Evolutionary conservation across 2,888 invertebrate species (phyloP).

Genomic region (Phalangium opilio): DNA sequence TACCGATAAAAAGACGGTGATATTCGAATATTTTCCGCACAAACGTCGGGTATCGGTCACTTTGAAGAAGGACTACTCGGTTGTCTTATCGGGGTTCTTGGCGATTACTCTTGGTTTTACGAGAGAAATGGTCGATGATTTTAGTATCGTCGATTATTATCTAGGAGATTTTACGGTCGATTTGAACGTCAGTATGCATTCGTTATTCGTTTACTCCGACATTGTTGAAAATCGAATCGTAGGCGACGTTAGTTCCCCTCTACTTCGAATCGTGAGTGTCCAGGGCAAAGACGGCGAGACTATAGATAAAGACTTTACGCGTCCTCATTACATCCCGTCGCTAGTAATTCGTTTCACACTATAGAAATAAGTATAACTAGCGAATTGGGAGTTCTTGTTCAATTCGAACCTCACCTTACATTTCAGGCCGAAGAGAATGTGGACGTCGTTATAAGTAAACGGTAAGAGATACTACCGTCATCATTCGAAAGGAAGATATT

Average conservation of each 20-base stretch:
- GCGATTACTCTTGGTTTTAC: too few species aligned
- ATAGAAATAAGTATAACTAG: conserved; percentile 4
- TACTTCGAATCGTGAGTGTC: conserved; percentile 22
- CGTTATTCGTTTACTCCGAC: conserved; percentile 21
- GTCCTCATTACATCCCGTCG: conserved; percentile 6
- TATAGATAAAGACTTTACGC: neutral
- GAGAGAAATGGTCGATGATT: too few species aligned
- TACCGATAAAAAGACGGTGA: too few species aligned
- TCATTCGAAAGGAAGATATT: too few species aligned
- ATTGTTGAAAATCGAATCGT: conserved; percentile 19
- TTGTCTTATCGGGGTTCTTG: too few species aligned
- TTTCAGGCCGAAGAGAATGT: conserved; percentile 4
- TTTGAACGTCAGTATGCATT: neutral
- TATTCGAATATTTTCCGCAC: too few species aligned
- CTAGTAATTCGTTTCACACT: conserved; percentile 4
- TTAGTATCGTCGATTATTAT: too few species aligned
- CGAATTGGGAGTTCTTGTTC: conserved; percentile 5
- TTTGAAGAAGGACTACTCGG: too few species aligned
- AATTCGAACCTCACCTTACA: conserved; percentile 4
- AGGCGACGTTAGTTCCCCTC: conserved; percentile 22
- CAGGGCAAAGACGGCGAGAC: conserved; percentile 1
- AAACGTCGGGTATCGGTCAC: too few species aligned
- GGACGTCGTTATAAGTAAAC: too few species aligned
- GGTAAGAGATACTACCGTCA: too few species aligned
- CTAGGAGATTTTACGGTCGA: neutral